Base-by-base conservation (phyloP, 1,140 invertebrate species). In the Asbolus verrucosus region DNA sequence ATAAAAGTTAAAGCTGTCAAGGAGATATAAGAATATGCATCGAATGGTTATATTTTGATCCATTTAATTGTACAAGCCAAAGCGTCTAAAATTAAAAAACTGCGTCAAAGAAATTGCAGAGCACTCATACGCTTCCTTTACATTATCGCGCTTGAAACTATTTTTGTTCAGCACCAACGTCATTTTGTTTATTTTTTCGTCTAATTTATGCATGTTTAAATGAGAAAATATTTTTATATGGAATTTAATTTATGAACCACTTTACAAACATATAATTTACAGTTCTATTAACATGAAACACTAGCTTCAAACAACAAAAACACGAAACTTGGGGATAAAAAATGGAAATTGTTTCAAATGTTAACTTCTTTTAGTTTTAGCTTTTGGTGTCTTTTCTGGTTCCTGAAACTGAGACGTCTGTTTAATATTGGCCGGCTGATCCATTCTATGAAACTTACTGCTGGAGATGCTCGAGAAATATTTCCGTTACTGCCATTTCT, bases 401-500 rank as follows among this genome's bases (percentile, higher is more conserved):
- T 65, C 68, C 68, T 70, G 39, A 70, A 69, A 69, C 43, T 31
- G 19, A 1, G 27, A 54, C n/a, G 13, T 65, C 2, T n/a, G 15
- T 31, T 66, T 50, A 19, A 27, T 24, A 19, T 5, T 46, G 6
- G 6, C 27, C 19, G 24, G 11, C 60, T 1, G n/a, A 69, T 27
- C 8, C 14, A 2, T 19, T 13, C n/a, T 6, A n/a, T n/a, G n/a
- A n/a, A 63, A 15, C 39, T 63, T 63, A 63, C 31, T 67, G 66
- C 69, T 60, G 50, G 38, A 27, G 62, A 61, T 24, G 61, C 14
- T 38, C 50, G 2, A 31, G 38, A 71, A 2, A 59, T 6, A 67
- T 33, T 66, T 14, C 66, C 67, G 54, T 69, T 75, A 60, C 72
- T 77, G 8, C 76, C 75, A 72, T 79, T 80, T 43, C 76, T 72